These are phyloP conservation scores for Dicerorhinus sumatrensis DNA, from an alignment of 2,113 vertebrate species.

Conservation along the genomic window DNA sequence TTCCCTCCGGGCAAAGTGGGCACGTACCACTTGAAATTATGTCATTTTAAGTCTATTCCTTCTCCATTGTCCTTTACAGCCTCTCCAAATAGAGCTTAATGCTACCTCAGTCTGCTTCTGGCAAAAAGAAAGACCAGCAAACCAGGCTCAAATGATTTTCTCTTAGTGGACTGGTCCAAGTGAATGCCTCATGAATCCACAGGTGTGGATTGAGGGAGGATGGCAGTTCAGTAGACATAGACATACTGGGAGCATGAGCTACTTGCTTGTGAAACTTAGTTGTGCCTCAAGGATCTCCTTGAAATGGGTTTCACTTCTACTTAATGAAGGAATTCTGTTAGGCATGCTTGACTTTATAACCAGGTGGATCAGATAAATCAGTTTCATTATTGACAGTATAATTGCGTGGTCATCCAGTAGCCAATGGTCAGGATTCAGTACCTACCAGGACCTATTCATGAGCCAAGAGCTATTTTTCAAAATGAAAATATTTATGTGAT, in stretches of 20 bases:
- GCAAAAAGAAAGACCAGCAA: conserved; percentile 17
- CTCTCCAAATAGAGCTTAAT: not conserved
- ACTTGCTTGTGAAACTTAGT: not conserved
- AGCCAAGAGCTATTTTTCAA: not conserved
- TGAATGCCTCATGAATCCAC: not conserved
- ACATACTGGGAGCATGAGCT: not conserved
- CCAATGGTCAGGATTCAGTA: not conserved
- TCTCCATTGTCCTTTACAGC: not conserved
- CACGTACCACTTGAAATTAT: not conserved
- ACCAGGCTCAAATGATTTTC: not conserved
- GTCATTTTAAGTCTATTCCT: not conserved
- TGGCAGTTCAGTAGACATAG: not conserved
- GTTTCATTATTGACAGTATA: not conserved
- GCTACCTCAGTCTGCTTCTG: not conserved
- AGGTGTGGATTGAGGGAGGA: not conserved
- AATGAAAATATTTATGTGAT: not conserved
- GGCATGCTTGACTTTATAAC: not conserved
- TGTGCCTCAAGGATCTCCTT: not conserved
- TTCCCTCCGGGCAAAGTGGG: not conserved
- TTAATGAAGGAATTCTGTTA: not conserved
- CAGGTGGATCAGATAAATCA: not conserved
- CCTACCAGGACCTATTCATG: not conserved
- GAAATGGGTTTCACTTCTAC: not conserved
- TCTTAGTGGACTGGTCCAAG: not conserved
- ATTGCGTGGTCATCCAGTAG: not conserved